Percentiles rank a stretch among this genome's conserved stretches.
Evolutionary conservation across 2,888 invertebrate species (phyloP).

Genomic region (Acholoe squamosa): DNA sequence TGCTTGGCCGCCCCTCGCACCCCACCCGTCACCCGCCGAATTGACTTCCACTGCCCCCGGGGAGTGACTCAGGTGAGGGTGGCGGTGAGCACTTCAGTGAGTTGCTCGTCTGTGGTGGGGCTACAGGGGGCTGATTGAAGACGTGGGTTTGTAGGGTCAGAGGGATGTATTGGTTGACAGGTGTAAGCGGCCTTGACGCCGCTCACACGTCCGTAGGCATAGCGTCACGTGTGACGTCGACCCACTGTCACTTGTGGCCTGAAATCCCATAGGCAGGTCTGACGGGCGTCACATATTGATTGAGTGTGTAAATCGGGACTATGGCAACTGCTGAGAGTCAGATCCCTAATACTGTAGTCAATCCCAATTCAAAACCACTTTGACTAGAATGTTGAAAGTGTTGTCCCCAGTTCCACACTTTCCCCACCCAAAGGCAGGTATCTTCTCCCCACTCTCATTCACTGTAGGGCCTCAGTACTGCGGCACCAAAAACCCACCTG

Average conservation of each 20-base stretch:
- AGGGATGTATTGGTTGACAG: background rate
- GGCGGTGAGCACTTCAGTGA: no score
- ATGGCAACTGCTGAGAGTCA: background rate
- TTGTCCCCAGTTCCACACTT: background rate
- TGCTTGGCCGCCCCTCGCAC: no score
- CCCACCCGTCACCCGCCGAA: no score
- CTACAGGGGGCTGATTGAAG: no score
- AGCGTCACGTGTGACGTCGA: background rate
- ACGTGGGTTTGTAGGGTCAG: no score
- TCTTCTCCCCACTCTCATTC: background rate
- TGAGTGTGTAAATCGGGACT: background rate
- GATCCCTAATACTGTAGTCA: background rate
- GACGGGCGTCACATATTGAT: background rate
- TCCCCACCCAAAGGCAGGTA: background rate
- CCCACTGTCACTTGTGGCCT: background rate
- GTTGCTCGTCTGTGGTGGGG: no score
- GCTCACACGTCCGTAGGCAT: background rate
- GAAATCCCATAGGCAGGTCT: background rate
- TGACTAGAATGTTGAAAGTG: background rate
- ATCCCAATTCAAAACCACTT: background rate
- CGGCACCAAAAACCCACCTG: background rate
- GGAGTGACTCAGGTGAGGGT: no score
- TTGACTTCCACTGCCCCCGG: no score
- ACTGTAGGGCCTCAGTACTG: background rate
- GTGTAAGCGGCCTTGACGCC: conserved; percentile 22